Conservation (phyloP, 2,113 vertebrate species). For the Anarhynchus alexandrinus region DNA sequence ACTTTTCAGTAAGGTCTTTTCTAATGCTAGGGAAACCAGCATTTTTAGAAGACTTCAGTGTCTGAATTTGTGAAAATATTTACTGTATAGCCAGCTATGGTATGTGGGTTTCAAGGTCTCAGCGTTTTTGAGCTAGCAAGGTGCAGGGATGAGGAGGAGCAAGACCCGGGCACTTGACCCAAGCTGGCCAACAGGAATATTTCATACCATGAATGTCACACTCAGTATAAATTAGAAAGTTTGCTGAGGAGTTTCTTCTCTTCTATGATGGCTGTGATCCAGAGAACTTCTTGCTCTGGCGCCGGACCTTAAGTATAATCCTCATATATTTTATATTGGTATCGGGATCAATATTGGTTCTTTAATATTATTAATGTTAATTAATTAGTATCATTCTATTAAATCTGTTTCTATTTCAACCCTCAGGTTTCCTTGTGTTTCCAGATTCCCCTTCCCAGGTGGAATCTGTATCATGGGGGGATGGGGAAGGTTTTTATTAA, state of each 20-base stretch:
- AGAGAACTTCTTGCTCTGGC: not conserved
- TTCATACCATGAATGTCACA: not conserved
- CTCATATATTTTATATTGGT: not conserved
- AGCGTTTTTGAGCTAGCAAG: not conserved
- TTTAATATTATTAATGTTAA: not conserved
- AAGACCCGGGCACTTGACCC: not conserved
- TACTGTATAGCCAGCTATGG: not conserved
- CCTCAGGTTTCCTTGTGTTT: not conserved
- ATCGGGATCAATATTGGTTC: not conserved
- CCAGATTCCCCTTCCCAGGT: not conserved
- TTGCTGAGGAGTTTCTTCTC: not conserved
- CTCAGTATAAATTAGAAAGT: not conserved
- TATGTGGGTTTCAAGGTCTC: not conserved
- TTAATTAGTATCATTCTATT: not conserved
- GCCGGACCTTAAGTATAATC: not conserved
- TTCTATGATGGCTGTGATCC: not conserved
- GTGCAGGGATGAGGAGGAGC: not conserved
- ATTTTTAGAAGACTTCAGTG: not conserved
- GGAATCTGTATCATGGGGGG: not conserved
- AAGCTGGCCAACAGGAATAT: not conserved
- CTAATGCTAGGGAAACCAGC: not conserved
- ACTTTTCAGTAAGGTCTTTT: not conserved
- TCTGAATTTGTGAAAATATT: not conserved
- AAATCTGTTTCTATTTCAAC: not conserved
- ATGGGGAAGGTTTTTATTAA: not conserved